A percentile compares a stretch with the other conserved stretches of the same genome.
Evolutionary conservation across 2,113 vertebrate species (phyloP).

Genomic region (Puntigrus tetrazona): DNA sequence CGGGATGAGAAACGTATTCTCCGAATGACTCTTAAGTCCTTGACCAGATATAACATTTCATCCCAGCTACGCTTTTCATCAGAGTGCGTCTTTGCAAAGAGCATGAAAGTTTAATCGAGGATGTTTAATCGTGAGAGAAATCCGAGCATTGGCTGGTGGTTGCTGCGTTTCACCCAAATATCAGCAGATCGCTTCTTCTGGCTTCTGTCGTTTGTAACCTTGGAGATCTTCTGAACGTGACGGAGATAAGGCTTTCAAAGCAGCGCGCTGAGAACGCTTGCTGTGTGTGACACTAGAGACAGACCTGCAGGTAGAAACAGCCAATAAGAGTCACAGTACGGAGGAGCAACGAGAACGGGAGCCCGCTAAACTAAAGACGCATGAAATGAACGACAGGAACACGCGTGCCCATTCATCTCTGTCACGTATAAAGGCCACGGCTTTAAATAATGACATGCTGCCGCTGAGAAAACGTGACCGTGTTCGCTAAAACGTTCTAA

Average conservation of each 20-base stretch:
- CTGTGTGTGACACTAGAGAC: too few species aligned
- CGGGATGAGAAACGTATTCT: constrained; percentile 60
- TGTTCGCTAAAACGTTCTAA: not conserved
- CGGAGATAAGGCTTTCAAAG: not conserved
- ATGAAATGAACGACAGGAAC: not conserved
- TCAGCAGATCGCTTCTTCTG: not conserved
- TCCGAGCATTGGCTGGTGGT: not conserved
- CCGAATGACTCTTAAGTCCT: constrained; percentile 67
- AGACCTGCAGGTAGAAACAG: not conserved
- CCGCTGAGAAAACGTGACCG: constrained; percentile 7
- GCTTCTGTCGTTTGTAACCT: not conserved
- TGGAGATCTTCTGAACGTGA: not conserved
- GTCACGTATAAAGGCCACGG: constrained; percentile 9
- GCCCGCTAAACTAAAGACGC: not conserved
- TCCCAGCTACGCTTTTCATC: constrained; percentile 60
- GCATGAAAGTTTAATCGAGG: not conserved
- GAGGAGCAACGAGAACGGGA: not conserved
- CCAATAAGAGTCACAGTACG: not conserved
- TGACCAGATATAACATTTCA: constrained; percentile 67
- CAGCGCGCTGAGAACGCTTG: not conserved
- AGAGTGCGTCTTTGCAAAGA: constrained; percentile 50
- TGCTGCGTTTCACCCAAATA: not conserved
- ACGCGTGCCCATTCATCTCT: not conserved
- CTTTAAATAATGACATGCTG: constrained; percentile 19
- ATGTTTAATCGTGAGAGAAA: not conserved